Percentiles rank a stretch among this genome's conserved stretches.
These are phyloP conservation scores for Sphaerophoria taeniata DNA, from an alignment of 2,888 invertebrate genomes.

Conservation along the genomic window DNA sequence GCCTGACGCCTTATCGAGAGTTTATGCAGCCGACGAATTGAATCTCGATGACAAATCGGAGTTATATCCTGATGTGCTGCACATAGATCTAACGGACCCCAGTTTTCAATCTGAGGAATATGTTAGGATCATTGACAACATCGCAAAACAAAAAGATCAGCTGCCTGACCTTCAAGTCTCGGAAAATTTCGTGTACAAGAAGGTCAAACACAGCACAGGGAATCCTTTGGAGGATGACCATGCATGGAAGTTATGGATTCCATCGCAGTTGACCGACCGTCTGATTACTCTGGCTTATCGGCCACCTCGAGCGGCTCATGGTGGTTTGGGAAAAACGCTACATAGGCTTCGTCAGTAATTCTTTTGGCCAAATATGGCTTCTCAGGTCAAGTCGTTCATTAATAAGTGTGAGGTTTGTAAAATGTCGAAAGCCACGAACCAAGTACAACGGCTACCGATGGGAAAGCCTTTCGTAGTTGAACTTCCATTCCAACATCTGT, in stretches of 20 bases:
- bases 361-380: conserved; percentile 27
- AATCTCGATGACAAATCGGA: neutral
- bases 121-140: too few relatives aligned
- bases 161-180: too few relatives aligned
- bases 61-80: neutral
- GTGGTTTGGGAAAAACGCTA: too few relatives aligned
- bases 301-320: too few relatives aligned
- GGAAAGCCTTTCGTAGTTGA: neutral
- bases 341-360: neutral
- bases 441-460: neutral
- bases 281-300: too few relatives aligned
- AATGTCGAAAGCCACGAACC: neutral
- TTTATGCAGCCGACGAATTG: neutral
- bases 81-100: neutral
- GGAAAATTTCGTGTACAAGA: too few relatives aligned
- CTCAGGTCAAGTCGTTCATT: neutral
- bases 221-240: too few relatives aligned
- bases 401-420: neutral
- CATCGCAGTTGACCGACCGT: too few relatives aligned
- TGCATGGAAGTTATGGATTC: too few relatives aligned
- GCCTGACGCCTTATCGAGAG: too few relatives aligned
- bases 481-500: neutral
- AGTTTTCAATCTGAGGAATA: too few relatives aligned
- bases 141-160: neutral
- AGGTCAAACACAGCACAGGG: too few relatives aligned